Percentiles rank a stretch among this genome's conserved stretches.
phyloP scores from a whole-genome alignment of 1,140 invertebrate genomes.

The Diachasma alloeum region DNA sequence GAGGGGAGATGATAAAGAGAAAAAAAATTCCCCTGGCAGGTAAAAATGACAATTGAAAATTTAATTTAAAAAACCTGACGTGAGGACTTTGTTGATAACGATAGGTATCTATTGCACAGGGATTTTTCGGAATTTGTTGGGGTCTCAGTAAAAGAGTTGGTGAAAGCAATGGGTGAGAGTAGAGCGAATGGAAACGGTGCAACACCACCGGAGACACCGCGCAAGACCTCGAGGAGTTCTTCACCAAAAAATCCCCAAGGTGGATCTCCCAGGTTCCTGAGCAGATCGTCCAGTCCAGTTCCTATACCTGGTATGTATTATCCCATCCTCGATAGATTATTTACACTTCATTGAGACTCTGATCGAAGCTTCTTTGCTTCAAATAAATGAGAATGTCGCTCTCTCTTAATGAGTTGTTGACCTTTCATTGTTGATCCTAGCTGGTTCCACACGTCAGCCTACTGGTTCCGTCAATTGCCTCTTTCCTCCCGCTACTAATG shows the following conservation, averaged over 20 bases:
- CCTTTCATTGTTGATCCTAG: constrained; percentile 56
- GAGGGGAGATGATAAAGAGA: constrained; percentile 69
- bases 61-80: not conserved
- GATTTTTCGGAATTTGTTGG: constrained; percentile 75
- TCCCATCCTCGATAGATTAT: not conserved
- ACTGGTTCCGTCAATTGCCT: constrained; percentile 57
- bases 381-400: constrained; percentile 7
- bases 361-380: not conserved
- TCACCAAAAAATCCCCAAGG: constrained; percentile 69
- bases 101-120: constrained; percentile 42
- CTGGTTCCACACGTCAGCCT: constrained; percentile 59
- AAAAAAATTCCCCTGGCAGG: constrained; percentile 60
- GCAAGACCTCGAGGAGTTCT: constrained; percentile 69
- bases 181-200: constrained; percentile 80
- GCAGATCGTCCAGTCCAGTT: constrained; percentile 71
- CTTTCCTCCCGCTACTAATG: constrained; percentile 57
- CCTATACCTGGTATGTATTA: constrained; percentile 67
- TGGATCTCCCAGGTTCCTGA: constrained; percentile 65
- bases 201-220: constrained; percentile 78
- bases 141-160: constrained; percentile 81
- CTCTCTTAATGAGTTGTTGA: constrained; percentile 18
- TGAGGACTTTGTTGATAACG: not conserved
- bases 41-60: constrained; percentile 39
- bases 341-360: constrained; percentile 1
- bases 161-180: constrained; percentile 81